These are phyloP conservation scores for Ophion ventricosus DNA, from an alignment of 2,888 invertebrate species.

Conservation along the genomic window DNA sequence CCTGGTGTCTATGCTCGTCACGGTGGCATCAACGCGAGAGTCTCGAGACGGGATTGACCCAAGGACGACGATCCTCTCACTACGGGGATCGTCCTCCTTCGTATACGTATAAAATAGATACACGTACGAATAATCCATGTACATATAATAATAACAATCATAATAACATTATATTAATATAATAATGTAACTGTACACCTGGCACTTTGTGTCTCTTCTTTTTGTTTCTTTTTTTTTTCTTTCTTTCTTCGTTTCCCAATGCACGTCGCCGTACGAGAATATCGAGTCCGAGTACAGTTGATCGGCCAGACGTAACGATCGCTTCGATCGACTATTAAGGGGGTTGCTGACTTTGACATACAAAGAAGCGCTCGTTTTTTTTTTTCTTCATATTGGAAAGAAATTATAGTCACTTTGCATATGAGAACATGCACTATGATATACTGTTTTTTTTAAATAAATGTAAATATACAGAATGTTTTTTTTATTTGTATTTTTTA, in stretches of 20 bases:
- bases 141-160: conserved; percentile 24
- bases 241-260: neutral
- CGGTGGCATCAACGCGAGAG: conserved; percentile 39
- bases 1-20: conserved; percentile 38
- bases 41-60: conserved; percentile 60
- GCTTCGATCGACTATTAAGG: conserved; percentile 5
- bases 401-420: neutral
- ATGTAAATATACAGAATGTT: neutral
- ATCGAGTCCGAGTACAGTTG: conserved; percentile 10
- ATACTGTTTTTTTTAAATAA: neutral
- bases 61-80: conserved; percentile 74
- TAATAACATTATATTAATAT: conserved; percentile 31
- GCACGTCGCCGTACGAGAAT: neutral
- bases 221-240: neutral
- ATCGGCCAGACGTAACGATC: conserved; percentile 28
- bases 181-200: conserved; percentile 26
- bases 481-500: neutral
- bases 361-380: neutral
- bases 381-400: neutral
- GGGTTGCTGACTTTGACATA: neutral
- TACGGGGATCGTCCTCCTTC: conserved; percentile 60
- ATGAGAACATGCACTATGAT: neutral
- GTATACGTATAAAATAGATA: conserved; percentile 1
- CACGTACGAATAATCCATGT: conserved; percentile 4
- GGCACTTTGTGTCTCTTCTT: conserved; percentile 9